Conservation (phyloP, 1,140 invertebrate species). For the Coelopa frigida region DNA sequence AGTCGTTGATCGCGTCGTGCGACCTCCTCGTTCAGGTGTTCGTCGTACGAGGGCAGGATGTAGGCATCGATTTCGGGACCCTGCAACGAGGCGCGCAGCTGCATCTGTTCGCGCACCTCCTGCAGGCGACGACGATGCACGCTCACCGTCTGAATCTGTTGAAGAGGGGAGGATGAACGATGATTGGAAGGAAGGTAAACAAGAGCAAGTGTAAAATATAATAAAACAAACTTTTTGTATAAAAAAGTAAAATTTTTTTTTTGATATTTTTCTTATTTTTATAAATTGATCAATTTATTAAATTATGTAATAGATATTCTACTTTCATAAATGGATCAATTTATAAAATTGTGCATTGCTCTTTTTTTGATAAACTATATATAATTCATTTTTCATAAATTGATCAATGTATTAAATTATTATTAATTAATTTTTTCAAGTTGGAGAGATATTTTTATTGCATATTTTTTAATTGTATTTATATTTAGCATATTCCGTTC, state of each 20-base stretch:
- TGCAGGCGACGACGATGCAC: constrained; percentile 48
- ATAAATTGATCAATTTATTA: not conserved
- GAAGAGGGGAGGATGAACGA: not conserved
- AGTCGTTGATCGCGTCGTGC: constrained; percentile 69
- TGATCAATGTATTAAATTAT: no score
- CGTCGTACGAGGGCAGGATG: constrained; percentile 68
- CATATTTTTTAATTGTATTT: no score
- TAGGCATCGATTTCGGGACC: constrained; percentile 64
- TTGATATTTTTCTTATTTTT: not conserved
- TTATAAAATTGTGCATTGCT: not conserved
- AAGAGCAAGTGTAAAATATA: not conserved
- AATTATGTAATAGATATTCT: not conserved
- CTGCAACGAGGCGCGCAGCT: constrained; percentile 52
- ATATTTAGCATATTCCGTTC: no score
- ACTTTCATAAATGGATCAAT: not conserved
- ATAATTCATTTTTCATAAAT: no score
- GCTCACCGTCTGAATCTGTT: constrained; percentile 29
- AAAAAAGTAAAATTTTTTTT: not conserved
- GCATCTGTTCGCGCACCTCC: constrained; percentile 60
- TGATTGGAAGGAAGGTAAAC: not conserved
- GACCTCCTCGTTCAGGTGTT: constrained; percentile 66
- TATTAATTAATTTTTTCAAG: no score
- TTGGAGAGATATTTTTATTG: no score
- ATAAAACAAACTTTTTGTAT: not conserved
- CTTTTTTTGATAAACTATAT: not conserved